Evolutionary conservation across 2,797 vertebrate genomes (phyloP).

Genomic region (Spatula clypeata): DNA sequence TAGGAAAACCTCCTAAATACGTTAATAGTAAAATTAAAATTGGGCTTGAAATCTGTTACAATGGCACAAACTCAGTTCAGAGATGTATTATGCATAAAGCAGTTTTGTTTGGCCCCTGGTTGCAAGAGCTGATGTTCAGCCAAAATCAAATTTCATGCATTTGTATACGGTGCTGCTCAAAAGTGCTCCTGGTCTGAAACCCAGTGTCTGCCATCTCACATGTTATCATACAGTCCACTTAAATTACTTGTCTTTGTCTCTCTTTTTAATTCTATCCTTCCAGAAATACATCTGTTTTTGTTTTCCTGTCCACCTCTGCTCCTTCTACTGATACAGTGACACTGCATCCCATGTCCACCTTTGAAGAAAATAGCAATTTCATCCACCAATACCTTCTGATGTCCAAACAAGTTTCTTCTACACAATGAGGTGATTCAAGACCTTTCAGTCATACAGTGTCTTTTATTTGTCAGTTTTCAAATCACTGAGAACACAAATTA

Average conservation of each 20-base stretch:
- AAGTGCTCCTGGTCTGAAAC: not conserved
- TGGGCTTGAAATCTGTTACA: not conserved
- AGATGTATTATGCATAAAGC: not conserved
- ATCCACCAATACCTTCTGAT: not conserved
- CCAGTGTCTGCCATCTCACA: not conserved
- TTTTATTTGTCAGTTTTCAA: not conserved
- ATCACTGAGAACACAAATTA: not conserved
- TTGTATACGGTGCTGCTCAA: not conserved
- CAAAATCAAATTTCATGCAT: slow-evolving; percentile 29
- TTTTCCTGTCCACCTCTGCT: not conserved
- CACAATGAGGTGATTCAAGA: not conserved
- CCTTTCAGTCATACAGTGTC: not conserved
- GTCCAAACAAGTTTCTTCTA: not conserved
- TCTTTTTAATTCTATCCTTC: not conserved
- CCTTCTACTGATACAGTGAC: not conserved
- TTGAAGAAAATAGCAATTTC: not conserved
- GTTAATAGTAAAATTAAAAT: not conserved
- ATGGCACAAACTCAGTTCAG: not conserved
- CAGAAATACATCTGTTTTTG: not conserved
- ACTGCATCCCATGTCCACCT: not conserved
- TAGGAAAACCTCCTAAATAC: not conserved
- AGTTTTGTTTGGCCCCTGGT: not conserved
- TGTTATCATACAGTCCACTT: not conserved
- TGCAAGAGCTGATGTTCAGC: slow-evolving; percentile 25
- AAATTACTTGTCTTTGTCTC: not conserved